A percentile compares a stretch with the other conserved stretches of the same genome.
phyloP scores from a whole-genome alignment of 2,113 vertebrate species.

The Piaya cayana region DNA sequence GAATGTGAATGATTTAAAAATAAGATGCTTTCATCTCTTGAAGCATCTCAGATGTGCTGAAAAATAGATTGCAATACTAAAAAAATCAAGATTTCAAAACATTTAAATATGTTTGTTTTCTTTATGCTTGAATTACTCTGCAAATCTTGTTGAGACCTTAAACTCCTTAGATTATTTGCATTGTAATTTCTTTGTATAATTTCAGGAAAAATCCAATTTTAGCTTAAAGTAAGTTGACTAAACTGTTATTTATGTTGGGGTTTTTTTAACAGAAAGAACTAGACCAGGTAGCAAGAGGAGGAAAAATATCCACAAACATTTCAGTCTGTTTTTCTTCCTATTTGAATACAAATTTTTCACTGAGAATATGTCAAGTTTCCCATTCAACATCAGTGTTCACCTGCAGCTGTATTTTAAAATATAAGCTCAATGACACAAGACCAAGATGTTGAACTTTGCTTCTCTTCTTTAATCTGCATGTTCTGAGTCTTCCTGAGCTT shows the following conservation, averaged over 20 bases:
- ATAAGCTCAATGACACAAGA: background rate
- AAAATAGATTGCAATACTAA: slow-evolving; percentile 32
- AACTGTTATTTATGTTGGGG: background rate
- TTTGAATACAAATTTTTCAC: background rate
- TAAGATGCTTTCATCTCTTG: slow-evolving; percentile 1
- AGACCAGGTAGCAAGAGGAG: background rate
- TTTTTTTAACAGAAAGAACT: background rate
- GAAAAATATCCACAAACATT: background rate
- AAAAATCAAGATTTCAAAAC: background rate
- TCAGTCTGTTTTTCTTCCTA: background rate
- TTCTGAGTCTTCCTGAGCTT: background rate
- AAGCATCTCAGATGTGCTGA: slow-evolving; percentile 23
- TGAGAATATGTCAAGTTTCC: background rate
- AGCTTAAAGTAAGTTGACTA: background rate
- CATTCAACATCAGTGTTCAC: background rate
- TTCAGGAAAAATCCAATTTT: background rate
- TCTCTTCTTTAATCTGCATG: background rate
- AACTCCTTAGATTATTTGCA: background rate
- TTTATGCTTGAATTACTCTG: background rate
- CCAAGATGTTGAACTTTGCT: background rate
- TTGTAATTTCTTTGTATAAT: background rate
- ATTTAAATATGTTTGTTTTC: background rate
- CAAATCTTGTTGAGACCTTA: background rate
- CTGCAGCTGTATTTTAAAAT: background rate
- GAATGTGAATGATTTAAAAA: slow-evolving; percentile 27